Percentiles rank a stretch among this genome's conserved stretches.
These are phyloP conservation scores for Oxygymnocypris stewartii DNA, from an alignment of 2,113 vertebrate genomes.

Conservation along the genomic window DNA sequence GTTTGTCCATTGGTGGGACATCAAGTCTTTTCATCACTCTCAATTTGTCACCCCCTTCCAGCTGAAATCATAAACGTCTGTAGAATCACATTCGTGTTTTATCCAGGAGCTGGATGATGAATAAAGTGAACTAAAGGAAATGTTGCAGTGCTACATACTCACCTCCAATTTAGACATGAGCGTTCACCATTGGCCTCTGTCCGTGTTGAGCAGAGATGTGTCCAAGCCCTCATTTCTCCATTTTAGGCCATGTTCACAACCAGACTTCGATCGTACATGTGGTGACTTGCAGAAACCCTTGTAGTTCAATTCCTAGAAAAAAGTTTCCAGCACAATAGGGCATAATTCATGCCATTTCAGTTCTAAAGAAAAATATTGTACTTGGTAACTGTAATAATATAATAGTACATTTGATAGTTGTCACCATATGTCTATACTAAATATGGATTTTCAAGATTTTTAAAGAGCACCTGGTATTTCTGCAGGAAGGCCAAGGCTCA, in stretches of 20 bases:
- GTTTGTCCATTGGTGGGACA: conserved; percentile 40
- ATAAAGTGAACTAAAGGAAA: neutral
- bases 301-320: conserved; percentile 61
- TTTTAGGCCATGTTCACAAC: conserved; percentile 45
- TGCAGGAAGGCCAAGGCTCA: conserved; percentile 62
- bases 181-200: conserved; percentile 45
- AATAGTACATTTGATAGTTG: no score
- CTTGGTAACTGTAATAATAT: no score
- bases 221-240: conserved; percentile 60
- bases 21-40: conserved; percentile 58
- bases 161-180: conserved; percentile 63
- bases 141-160: neutral
- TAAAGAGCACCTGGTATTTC: conserved; percentile 60
- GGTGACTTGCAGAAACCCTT: conserved; percentile 60
- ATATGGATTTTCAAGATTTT: neutral
- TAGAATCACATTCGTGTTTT: neutral
- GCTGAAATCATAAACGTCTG: conserved; percentile 38
- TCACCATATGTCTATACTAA: no score
- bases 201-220: conserved; percentile 52
- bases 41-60: conserved; percentile 61
- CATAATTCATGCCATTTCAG: neutral
- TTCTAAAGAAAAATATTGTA: neutral
- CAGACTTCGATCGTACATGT: conserved; percentile 59
- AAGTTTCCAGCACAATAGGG: neutral
- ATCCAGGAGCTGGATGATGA: neutral